Base-by-base conservation (phyloP, 2,888 invertebrate species). In the Aphidius colemani region DNA sequence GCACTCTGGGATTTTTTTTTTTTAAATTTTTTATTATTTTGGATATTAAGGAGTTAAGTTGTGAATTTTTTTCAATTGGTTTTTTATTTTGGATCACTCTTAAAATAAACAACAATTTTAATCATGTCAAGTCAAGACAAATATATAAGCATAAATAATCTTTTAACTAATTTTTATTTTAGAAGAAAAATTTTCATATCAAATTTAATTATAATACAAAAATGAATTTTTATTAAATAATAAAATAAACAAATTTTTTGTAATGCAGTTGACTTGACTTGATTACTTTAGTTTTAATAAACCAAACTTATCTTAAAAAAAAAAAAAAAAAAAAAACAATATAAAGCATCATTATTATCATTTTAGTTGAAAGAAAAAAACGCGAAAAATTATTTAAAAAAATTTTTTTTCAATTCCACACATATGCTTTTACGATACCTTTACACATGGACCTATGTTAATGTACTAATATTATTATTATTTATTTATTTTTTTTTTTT, bases 21-120 rank as follows among this genome's bases (percentile, higher is more conserved):
- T 40, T 30, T n/a, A n/a, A n/a, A n/a, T n/a, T n/a, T 30, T 30
- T 30, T 30, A 4, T 2, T 39, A 39, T 39, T 39, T 9, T 50
- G 10, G 13, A 13, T 48, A 39, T 30, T 43, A 8, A 5, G 53
- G 58, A 51, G 57, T 30, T 18, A 18, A 18, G 3, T 30, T 30
- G 2, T 30, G 30, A 30, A 30, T 30, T 30, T 30, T 30, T 30
- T 30, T 30, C 30, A 3, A 30, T 4, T 30, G 0, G 30, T 3
- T 4, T 30, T 30, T 63, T 63, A 63, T 53, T 59, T 59, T 39
- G 59, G 63, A 63, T 10, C 59, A 63, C 51, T 51, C 63, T 18
- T 53, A 39, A 61, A 53, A 49, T 57, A 57, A 18, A 62, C 57
- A 58, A 58, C 51, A 3, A 30, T 59, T 51, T 51, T 51, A 59